Evolutionary conservation across 2,113 vertebrate species (phyloP).

Genomic region (Otolemur garnettii): DNA sequence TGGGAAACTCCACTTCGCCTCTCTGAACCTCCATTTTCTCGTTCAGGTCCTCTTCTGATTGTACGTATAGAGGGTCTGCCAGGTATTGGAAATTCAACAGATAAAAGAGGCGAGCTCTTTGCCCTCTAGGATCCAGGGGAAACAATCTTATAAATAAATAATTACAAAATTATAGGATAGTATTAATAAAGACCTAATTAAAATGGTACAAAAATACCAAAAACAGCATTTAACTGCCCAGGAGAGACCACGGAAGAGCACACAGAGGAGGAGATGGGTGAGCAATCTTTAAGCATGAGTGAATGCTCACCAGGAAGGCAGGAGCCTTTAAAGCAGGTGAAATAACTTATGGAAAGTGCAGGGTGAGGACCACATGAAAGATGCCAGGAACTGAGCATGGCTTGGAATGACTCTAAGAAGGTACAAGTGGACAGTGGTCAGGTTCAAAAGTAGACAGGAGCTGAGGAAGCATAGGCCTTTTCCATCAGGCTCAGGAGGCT

Average conservation of each 20-base stretch:
- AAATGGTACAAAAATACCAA: slow-evolving; percentile 18
- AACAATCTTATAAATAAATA: slow-evolving; percentile 15
- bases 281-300: neutral
- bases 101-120: neutral
- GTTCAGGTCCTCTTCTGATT: neutral
- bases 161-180: neutral
- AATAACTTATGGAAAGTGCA: neutral
- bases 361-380: neutral
- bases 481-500: neutral
- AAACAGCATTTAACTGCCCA: neutral
- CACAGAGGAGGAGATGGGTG: neutral
- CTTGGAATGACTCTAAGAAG: neutral
- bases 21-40: neutral
- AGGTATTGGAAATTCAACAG: neutral
- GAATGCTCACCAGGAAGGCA: neutral
- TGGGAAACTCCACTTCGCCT: neutral
- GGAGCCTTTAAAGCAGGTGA: neutral
- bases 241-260: neutral
- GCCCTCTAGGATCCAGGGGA: neutral
- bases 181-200: neutral
- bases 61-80: neutral
- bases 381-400: neutral
- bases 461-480: neutral
- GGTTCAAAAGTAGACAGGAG: neutral
- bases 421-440: neutral